Base-by-base conservation (phyloP, 2,797 vertebrate species). In the Macropus fuliginosus region DNA sequence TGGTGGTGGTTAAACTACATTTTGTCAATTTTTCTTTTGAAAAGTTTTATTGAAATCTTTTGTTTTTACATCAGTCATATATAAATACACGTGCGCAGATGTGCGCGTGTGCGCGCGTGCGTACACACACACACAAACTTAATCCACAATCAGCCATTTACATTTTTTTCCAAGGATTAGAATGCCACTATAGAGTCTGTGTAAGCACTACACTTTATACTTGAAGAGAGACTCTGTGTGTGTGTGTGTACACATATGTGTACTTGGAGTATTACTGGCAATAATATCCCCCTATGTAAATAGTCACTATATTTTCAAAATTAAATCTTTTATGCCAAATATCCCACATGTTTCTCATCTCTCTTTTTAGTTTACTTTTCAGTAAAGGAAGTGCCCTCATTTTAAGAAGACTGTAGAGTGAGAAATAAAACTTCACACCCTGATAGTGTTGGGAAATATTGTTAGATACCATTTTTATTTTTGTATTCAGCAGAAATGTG, bases 261-360 rank as follows among this genome's bases (percentile, higher is more conserved):
- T 57, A 56, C 40, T 56, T 97, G 56, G 56, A 10, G 92, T 92
- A 55, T 92, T 91, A 16, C 10, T 27, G 40, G 3, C 24, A 87
- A 46, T 31, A 57, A 21, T 93, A 74, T 31, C 2, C 14, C 16
- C 31, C 29, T 27, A 9, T 62, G 12, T 31, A 91, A 91, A 94
- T 59, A 93, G 40, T 62, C 56, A 90, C 8, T 55, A 57, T 56
- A 12, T 94, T 55, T 93, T 96, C 92, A 91, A 96, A 96, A 40
- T 95, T 50, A 40, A 55, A 55, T 55, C 91, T 95, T 93, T 92
- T 57, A 21, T 91, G 5, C 62, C 95, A 27, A 96, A 81, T 92
- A 66, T 90, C 81, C 40, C 2, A 81, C 46, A 34, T 94, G 56
- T 92, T 31, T n/a, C 55, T 62, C 6, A 50, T 31, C 27, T 46